Evolutionary conservation across 2,113 vertebrate genomes (phyloP).

Genomic region (Tragelaphus imberbis): DNA sequence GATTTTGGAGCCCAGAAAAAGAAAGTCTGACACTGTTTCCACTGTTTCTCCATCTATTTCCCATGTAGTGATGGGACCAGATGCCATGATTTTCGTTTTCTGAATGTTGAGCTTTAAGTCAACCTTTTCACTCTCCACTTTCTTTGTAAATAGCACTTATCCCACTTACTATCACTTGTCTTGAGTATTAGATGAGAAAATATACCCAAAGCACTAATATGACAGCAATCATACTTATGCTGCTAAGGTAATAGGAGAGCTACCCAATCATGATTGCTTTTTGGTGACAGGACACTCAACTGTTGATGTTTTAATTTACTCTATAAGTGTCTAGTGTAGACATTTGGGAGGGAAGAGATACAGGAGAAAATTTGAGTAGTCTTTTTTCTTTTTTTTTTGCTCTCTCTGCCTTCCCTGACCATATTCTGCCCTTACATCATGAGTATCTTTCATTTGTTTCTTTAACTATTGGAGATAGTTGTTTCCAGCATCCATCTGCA

Average conservation of each 20-base stretch:
- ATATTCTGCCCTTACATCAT: neutral
- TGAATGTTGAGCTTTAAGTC: too few species aligned
- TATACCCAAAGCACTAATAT: neutral
- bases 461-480: neutral
- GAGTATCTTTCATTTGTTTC: neutral
- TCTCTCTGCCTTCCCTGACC: neutral
- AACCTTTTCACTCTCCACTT: too few species aligned
- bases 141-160: neutral
- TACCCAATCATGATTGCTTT: neutral
- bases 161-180: neutral
- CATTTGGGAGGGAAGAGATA: neutral
- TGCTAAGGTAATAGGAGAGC: neutral
- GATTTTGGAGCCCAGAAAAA: too few species aligned
- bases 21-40: too few species aligned
- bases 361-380: neutral
- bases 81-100: too few species aligned
- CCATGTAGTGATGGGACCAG: too few species aligned
- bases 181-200: neutral
- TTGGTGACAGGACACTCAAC: neutral
- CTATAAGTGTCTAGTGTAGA: neutral
- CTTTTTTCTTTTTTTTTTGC: neutral
- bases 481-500: neutral
- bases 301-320: neutral
- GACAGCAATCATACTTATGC: neutral
- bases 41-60: too few species aligned